Conservation (phyloP, 92 coral and sea anemone species). For the Zoanthus sansibaricus region DNA sequence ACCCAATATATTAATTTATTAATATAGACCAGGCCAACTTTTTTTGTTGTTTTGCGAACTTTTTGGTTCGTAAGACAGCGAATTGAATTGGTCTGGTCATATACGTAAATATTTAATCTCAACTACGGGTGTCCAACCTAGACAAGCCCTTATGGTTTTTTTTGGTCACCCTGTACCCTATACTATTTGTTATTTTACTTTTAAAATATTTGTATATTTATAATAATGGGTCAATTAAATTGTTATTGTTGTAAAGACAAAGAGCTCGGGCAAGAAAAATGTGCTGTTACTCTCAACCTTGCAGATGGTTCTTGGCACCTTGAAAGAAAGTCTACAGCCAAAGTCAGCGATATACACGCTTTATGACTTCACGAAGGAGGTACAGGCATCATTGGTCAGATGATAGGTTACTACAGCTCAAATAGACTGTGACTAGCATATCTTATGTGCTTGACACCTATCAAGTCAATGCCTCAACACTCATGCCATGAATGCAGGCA, state of each 20-base stretch:
- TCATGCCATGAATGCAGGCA: neutral
- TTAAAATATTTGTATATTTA: too few species aligned
- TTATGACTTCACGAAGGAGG: neutral
- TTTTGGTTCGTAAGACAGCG: too few species aligned
- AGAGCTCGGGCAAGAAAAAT: constrained; percentile 24
- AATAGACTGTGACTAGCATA: neutral
- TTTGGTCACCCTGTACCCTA: too few species aligned
- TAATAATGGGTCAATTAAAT: too few species aligned
- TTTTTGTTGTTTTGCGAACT: too few species aligned
- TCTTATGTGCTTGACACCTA: constrained; percentile 9
- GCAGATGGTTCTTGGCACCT: constrained; percentile 25
- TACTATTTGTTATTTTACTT: too few species aligned
- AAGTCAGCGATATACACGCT: constrained; percentile 12
- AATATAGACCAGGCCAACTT: too few species aligned
- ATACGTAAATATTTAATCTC: too few species aligned
- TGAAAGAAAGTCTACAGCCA: constrained; percentile 31
- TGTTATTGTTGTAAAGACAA: constrained; percentile 44
- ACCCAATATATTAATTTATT: too few species aligned
- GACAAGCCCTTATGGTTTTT: too few species aligned
- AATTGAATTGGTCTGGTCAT: too few species aligned
- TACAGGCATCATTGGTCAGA: neutral
- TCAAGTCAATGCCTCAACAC: constrained; percentile 3
- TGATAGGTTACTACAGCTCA: neutral
- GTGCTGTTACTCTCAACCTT: constrained; percentile 46
- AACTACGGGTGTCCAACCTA: too few species aligned